phyloP scores from a whole-genome alignment of 2,888 invertebrate genomes.

The Chrysolina haemoptera region DNA sequence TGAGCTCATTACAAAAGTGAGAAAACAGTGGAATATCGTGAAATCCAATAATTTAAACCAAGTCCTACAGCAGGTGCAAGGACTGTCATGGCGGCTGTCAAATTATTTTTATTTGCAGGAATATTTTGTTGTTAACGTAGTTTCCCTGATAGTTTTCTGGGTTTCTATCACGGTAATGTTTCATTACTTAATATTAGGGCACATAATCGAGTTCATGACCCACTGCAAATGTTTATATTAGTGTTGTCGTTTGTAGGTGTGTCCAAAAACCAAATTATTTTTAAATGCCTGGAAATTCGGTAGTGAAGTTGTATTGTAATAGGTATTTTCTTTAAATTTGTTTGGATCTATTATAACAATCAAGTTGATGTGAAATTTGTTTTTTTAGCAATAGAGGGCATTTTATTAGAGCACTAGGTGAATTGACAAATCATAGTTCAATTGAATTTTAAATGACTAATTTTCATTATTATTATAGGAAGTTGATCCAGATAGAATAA shows the following conservation, averaged over 20 bases:
- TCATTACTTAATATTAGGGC: conserved; percentile 27
- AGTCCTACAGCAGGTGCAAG: conserved; percentile 60
- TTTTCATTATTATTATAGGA: neutral
- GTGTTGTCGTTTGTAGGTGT: conserved; percentile 62
- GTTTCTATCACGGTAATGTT: neutral
- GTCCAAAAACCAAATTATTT: conserved; percentile 62
- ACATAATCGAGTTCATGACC: conserved; percentile 43
- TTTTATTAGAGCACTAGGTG: neutral
- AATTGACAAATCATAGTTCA: conserved; percentile 1
- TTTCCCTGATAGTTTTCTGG: neutral
- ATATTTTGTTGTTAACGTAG: conserved; percentile 12
- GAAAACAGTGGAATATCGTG: neutral
- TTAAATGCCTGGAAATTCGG: conserved; percentile 58
- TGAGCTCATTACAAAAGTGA: neutral
- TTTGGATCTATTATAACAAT: neutral
- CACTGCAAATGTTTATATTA: conserved; percentile 53
- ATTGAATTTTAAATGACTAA: neutral
- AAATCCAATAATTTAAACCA: conserved; percentile 42
- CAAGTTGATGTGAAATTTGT: neutral
- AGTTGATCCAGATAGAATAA: neutral
- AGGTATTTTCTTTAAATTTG: neutral
- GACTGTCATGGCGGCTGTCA: conserved; percentile 68
- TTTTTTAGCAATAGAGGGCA: neutral
- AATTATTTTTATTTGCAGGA: conserved; percentile 59
- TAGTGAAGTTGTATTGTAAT: conserved; percentile 17